Base-by-base conservation (phyloP, 2,113 vertebrate genomes). In the Planiliza haematocheilus region DNA sequence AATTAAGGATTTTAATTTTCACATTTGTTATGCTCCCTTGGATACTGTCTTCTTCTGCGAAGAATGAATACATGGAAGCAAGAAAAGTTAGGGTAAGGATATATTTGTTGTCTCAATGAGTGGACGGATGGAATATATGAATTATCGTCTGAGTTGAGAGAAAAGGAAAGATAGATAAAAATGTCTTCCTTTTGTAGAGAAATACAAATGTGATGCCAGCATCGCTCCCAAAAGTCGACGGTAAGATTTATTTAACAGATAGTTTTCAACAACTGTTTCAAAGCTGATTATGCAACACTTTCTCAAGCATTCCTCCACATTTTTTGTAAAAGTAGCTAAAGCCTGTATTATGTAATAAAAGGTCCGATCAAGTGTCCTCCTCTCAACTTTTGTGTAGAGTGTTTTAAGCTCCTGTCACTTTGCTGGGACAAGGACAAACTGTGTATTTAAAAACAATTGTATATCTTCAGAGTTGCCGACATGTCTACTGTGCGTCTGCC, bases 401-500 rank as follows among this genome's bases (percentile, higher is more conserved):
- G 51, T 46, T 75, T 76, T 58, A 51, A 61, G 56, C 59, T 66
- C 30, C 43, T 43, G 12, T 39, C 42, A 49, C 38, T 51, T 7
- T 0, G 14, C 18, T 43, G 48, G 56, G 45, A 62, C 48, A 10
- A 24, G 4, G 4, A 38, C 46, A 12, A 48, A 24, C 8, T 2
- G 20, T 39, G 8, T 66, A 1, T 18, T 17, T 16, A 7, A 46
- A 48, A 46, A 34, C 5, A 36, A 30, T 34, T 41, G 83, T 61
- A 3, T 30, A 3, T 30, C 5, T 80, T 56, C 81, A 88, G 84
- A 84, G 34, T 5, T 88, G 86, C 97, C 97, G 2, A 99, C 97
- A 0, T 99, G 97, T 52, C 90, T 98, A 67, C 80, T 96, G 57
- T 99, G 97, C 51, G 96, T 97, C 12, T 99, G 97, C 84, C 88